These are phyloP conservation scores for Poecilia wingei DNA, from an alignment of 2,797 vertebrate genomes.

Conservation along the genomic window DNA sequence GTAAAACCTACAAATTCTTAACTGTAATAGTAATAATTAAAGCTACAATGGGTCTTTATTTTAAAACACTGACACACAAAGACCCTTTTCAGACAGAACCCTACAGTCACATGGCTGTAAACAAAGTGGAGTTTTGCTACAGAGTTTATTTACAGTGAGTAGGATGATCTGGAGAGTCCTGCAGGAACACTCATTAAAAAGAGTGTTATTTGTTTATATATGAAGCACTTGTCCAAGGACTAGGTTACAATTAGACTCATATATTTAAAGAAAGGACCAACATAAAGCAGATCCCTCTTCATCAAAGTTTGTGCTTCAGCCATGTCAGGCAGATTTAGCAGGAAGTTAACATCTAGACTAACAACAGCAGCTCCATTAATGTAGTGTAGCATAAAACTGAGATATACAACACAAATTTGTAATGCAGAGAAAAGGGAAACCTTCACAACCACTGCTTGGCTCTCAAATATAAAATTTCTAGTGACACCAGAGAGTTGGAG, in stretches of 20 bases:
- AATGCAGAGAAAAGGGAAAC: not conserved
- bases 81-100: not conserved
- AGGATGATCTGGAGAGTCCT: not conserved
- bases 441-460: not conserved
- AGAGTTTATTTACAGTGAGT: not conserved
- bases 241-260: not conserved
- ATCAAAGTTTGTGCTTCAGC: not conserved
- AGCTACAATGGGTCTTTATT: not conserved
- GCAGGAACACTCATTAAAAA: not conserved
- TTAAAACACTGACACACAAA: not conserved
- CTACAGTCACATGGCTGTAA: not conserved
- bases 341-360: not conserved
- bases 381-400: not conserved
- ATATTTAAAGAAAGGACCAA: not conserved
- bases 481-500: not conserved
- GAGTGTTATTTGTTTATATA: not conserved
- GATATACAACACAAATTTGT: not conserved
- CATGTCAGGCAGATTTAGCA: not conserved
- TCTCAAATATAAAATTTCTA: not conserved
- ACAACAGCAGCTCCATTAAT: not conserved
- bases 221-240: not conserved
- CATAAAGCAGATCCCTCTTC: not conserved
- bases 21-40: not conserved
- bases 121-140: not conserved
- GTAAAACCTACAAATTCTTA: not conserved